Evolutionary conservation across 2,113 vertebrate species (phyloP), one percentile per base, ranked within the genome.

Genomic region (Lepus americanus): DNA sequence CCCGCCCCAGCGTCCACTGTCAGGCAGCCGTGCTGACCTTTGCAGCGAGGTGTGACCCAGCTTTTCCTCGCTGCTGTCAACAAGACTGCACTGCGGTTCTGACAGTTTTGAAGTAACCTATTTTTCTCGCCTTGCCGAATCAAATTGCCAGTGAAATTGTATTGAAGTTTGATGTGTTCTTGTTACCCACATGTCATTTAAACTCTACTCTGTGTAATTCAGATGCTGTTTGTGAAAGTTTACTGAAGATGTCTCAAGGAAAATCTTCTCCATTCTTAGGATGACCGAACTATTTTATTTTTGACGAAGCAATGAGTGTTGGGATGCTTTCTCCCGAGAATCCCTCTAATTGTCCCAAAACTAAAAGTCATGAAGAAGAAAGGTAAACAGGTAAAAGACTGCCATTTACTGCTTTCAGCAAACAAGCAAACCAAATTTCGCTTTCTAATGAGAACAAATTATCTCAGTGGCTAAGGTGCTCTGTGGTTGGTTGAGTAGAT

Each of bases 91-190:
- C 51, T 74, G 31, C 51, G 82, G n/a, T 92, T 92, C 87, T 87
- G 82, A 79, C 78, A 36, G 70, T 76, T 87, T 95, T 89, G 67
- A 88, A 97, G 94, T 31, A 97, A 92, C 82, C 78, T 94, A 69
- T 95, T 96, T 95, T 93, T 94, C 87, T 92, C 12, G 0, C 63
- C 78, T 94, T 85, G 29, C 53, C 23, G 7, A 96, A 91, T 92
- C 91, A 89, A 97, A 95, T 92, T 92, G 79, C 79, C 69, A 97
- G 94, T 87, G 82, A 97, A 95, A 95, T 77, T 94, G 61, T 80
- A 67, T 51, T 92, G 94, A 87, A 92, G 89, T 86, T 85, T 92
- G 85, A 94, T 95, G 89, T 63, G 82, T 76, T 90, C 88, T 94
- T 70, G 39, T 94, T 96, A 91, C 86, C 83, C 74, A 80, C 74